A percentile compares a stretch with the other conserved stretches of the same genome.
Conservation (phyloP, 2,797 vertebrate species). For the Myiotriccus ornatus region DNA sequence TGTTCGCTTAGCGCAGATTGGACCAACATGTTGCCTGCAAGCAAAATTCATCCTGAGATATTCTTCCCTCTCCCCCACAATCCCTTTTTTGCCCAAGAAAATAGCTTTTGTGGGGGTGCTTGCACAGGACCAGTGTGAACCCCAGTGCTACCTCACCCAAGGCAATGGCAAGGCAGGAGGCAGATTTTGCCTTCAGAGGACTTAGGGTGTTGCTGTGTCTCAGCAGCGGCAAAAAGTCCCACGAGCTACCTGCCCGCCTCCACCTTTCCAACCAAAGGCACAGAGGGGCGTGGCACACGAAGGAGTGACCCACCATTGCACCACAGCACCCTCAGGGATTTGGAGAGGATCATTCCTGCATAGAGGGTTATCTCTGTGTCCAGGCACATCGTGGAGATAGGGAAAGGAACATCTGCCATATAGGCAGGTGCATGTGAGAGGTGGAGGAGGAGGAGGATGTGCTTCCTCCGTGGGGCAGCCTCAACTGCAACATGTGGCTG, state of each 20-base stretch:
- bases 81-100: background rate
- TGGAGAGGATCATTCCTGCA: background rate
- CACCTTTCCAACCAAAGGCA: accelerated
- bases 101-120: background rate
- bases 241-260: background rate
- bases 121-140: background rate
- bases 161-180: background rate
- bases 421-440: background rate
- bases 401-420: background rate
- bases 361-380: accelerated
- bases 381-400: background rate
- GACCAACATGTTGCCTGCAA: background rate
- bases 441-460: background rate
- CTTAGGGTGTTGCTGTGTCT: background rate
- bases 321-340: background rate
- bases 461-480: background rate
- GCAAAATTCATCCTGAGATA: background rate
- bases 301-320: background rate
- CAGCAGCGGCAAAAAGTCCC: background rate
- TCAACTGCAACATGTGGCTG: background rate
- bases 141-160: background rate
- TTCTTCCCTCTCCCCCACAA: background rate
- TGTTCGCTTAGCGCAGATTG: background rate
- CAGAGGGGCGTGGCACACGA: background rate
- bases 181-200: background rate